Conservation (phyloP, 2,113 vertebrate species). For the Tetrax tetrax region DNA sequence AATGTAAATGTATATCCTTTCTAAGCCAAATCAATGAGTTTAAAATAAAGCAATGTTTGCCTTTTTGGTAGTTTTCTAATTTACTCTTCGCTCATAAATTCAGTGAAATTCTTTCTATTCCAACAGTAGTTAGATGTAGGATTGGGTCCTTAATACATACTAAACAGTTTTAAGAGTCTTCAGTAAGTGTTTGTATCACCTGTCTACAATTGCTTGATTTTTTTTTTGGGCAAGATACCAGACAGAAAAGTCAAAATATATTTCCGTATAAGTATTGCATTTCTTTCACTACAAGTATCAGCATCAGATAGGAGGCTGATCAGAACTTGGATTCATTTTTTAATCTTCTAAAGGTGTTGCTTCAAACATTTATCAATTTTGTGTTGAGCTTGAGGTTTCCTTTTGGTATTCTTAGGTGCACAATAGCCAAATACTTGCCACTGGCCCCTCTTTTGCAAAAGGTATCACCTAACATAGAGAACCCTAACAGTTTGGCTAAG, state of each 20-base stretch:
- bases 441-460: not conserved
- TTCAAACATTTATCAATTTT: not conserved
- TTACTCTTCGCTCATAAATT: not conserved
- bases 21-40: not conserved
- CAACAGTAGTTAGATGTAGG: not conserved
- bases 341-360: not conserved
- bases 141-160: not conserved
- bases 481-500: not conserved
- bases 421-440: not conserved
- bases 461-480: not conserved
- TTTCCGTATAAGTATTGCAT: not conserved
- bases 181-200: not conserved
- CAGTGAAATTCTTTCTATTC: not conserved
- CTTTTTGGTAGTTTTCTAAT: not conserved
- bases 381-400: not conserved
- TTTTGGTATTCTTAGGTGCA: not conserved
- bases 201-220: not conserved
- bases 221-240: not conserved
- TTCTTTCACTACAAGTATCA: not conserved
- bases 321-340: not conserved
- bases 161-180: not conserved
- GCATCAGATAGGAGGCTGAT: not conserved
- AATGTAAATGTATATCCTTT: not conserved
- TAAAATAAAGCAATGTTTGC: not conserved
- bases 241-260: not conserved